Evolutionary conservation across 2,888 invertebrate genomes (phyloP), one percentile per base, ranked within the genome.

Genomic region (Scelioninae gen. 1): DNA sequence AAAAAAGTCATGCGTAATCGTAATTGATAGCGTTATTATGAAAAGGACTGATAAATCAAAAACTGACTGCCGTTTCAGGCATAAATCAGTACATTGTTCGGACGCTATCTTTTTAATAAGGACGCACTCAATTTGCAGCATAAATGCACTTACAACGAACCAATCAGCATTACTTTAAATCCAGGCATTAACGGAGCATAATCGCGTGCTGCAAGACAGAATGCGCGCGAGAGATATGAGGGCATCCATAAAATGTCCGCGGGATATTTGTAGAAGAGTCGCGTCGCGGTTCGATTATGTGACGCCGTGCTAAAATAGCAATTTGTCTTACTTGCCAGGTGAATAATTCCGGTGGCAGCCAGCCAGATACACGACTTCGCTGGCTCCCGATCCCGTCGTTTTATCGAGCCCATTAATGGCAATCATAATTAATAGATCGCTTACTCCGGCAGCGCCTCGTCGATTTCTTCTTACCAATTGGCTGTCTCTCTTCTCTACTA

Each of bases 331-430:
- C 84, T 77, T 49, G 77, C 45, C 62, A 45, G 51, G 81, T 81
- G 80, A 84, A 84, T 84, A 84, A 84, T 81, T 84, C 80, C 80
- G 80, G 80, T 79, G 76, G 83, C 83, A 78, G 62, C 23, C n/a
- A 45, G 10, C 9, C 11, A 62, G 66, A 76, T 77, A 68, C 72
- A 55, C 69, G 66, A n/a, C n/a, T n/a, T n/a, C n/a, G n/a, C n/a
- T 75, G 74, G 80, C 80, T 76, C 83, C 83, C 83, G 79, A 80
- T 83, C 76, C 79, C 83, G 83, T 62, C 83, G 83, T 56, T 79
- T 83, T 83, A 83, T 83, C 83, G 83, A 72, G 71, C 83, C 83
- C 79, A 72, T 83, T 80, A 80, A 83, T 83, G 83, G 83, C 83
- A 66, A 76, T 80, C 83, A 80, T 80, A 83, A 83, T 83, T 83